Evolutionary conservation across 2,113 vertebrate species (phyloP).

Genomic region (Labeo rohita): DNA sequence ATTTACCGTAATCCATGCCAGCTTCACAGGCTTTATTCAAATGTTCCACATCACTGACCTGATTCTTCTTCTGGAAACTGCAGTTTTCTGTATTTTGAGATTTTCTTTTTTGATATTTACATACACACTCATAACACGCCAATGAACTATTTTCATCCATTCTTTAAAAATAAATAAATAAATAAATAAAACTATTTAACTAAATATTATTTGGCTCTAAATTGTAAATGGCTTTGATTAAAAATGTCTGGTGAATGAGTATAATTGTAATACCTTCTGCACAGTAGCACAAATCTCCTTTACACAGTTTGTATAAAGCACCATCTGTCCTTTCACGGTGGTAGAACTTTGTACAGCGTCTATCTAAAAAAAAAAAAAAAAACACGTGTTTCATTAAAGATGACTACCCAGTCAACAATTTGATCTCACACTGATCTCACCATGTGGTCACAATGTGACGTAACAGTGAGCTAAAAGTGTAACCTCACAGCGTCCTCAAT

Average conservation of each 20-base stretch:
- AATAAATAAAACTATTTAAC: too few relatives aligned
- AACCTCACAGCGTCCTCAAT: too few relatives aligned
- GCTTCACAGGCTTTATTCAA: constrained; percentile 71
- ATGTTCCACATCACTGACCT: background rate
- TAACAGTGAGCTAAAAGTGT: too few relatives aligned
- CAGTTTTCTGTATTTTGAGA: constrained; percentile 78
- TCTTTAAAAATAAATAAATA: too few relatives aligned
- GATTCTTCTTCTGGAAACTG: constrained; percentile 69
- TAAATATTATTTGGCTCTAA: background rate
- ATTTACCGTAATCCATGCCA: constrained; percentile 66
- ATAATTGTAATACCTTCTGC: constrained; percentile 71
- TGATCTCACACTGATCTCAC: too few relatives aligned
- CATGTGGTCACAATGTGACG: too few relatives aligned
- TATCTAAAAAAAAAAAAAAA: constrained; percentile 66
- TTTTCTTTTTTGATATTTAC: too few relatives aligned
- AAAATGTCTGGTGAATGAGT: background rate
- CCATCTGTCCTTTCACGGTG: constrained; percentile 73
- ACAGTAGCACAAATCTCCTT: constrained; percentile 68
- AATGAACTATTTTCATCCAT: too few relatives aligned
- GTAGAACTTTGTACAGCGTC: constrained; percentile 76
- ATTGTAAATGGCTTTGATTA: background rate
- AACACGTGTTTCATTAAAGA: too few relatives aligned
- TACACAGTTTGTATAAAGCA: constrained; percentile 69
- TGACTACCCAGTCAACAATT: too few relatives aligned
- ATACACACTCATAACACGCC: background rate